Conservation (phyloP, 1,140 invertebrate species). For the Magallana ariakensis region DNA sequence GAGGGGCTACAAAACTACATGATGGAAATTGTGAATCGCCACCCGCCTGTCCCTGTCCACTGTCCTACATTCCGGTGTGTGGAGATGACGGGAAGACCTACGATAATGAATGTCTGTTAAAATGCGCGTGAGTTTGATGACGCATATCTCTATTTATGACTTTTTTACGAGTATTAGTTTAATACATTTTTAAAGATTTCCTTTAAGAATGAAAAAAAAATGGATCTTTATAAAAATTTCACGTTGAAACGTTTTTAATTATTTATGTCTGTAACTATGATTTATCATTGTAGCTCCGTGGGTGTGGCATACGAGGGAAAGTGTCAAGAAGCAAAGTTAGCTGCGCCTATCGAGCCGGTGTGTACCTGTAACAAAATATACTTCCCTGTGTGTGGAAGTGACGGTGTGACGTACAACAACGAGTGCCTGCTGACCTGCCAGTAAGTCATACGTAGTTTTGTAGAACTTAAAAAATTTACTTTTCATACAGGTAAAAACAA, state of each 20-base stretch:
- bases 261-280: too few species aligned
- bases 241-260: too few species aligned
- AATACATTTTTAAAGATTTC: too few species aligned
- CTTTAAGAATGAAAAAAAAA: too few species aligned
- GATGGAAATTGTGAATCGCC: too few species aligned
- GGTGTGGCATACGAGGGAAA: not conserved
- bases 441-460: not conserved
- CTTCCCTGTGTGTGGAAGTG: constrained; percentile 13
- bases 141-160: not conserved
- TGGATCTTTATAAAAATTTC: too few species aligned
- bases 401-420: not conserved
- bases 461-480: too few species aligned
- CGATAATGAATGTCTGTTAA: not conserved
- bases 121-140: not conserved
- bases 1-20: too few species aligned
- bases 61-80: not conserved
- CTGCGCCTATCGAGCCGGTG: not conserved
- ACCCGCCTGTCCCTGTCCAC: too few species aligned
- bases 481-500: too few species aligned
- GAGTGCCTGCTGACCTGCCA: not conserved
- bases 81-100: not conserved
- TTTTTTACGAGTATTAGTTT: too few species aligned
- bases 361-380: constrained; percentile 18
- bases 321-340: not conserved
- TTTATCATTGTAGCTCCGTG: not conserved